Conservation (phyloP, 2,113 vertebrate genomes). For the Megaptera novaeangliae region DNA sequence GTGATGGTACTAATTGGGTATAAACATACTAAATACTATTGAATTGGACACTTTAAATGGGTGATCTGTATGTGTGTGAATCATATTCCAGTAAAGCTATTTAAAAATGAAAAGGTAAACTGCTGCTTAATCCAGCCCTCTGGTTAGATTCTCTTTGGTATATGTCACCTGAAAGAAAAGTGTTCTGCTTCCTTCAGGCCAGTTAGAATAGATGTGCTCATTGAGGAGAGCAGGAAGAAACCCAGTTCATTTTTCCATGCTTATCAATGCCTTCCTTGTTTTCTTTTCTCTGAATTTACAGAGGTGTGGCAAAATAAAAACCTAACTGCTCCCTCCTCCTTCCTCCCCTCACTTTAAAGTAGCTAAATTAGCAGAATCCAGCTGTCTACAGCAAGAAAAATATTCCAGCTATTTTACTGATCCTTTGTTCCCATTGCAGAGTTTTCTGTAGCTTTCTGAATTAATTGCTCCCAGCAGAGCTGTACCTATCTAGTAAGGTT, state of each 20-base stretch:
- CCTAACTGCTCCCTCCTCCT: not conserved
- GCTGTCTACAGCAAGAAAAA: constrained; percentile 43
- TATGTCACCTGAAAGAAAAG: not conserved
- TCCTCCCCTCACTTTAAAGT: not conserved
- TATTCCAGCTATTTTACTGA: constrained; percentile 35
- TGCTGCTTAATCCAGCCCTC: not conserved
- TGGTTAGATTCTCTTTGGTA: not conserved
- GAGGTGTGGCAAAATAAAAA: not conserved
- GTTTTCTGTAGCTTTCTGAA: constrained; percentile 35
- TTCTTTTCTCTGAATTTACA: constrained; percentile 7
- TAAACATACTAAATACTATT: not conserved
- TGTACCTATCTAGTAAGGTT: constrained; percentile 28
- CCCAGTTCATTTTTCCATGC: not conserved
- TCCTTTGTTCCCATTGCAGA: not conserved
- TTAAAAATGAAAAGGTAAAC: not conserved
- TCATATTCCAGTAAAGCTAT: not conserved
- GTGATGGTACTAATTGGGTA: not conserved
- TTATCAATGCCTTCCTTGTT: not conserved
- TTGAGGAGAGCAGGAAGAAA: not conserved
- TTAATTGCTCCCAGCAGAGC: constrained; percentile 32
- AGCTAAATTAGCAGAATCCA: constrained; percentile 14
- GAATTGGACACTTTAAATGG: not conserved
- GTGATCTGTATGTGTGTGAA: not conserved
- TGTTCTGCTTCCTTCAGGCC: not conserved
- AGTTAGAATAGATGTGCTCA: not conserved